Conservation (phyloP, 2,888 invertebrate species). For the Mesopsocus fuscifrons region DNA sequence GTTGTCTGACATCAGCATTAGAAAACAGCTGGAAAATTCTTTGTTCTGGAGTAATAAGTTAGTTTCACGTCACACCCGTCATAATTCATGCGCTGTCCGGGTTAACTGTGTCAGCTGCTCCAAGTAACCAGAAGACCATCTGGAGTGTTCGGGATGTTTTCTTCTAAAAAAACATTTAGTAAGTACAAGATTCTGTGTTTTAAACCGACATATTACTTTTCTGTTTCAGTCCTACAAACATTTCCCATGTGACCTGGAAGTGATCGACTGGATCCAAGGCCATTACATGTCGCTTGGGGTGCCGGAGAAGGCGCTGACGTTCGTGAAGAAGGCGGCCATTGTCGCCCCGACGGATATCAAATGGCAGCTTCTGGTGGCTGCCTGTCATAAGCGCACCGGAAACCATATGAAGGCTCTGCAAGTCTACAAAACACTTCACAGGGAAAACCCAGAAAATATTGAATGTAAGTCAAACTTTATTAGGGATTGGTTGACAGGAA, state of each 20-base stretch:
- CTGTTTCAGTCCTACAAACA: constrained; percentile 42
- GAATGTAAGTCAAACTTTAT: constrained; percentile 44
- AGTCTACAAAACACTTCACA: constrained; percentile 68
- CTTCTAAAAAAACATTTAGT: too few species aligned
- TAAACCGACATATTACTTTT: too few species aligned
- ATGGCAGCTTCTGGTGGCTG: constrained; percentile 71
- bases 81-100: too few species aligned
- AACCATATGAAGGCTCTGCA: constrained; percentile 67
- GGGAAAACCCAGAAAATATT: constrained; percentile 82
- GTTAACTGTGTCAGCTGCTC: too few species aligned
- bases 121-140: too few species aligned
- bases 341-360: constrained; percentile 65
- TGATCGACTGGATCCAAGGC: constrained; percentile 76
- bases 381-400: constrained; percentile 64
- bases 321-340: constrained; percentile 60
- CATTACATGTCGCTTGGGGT: constrained; percentile 79
- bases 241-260: constrained; percentile 49
- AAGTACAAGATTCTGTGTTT: too few species aligned
- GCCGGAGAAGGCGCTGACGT: constrained; percentile 65
- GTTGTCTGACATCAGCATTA: too few species aligned
- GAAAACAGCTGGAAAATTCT: too few species aligned
- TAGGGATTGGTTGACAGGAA: not conserved
- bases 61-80: too few species aligned
- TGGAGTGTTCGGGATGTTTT: too few species aligned
- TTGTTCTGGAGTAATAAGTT: too few species aligned